These are phyloP conservation scores for Chiloscyllium plagiosum DNA, from an alignment of 2,113 vertebrate genomes.

Conservation along the genomic window DNA sequence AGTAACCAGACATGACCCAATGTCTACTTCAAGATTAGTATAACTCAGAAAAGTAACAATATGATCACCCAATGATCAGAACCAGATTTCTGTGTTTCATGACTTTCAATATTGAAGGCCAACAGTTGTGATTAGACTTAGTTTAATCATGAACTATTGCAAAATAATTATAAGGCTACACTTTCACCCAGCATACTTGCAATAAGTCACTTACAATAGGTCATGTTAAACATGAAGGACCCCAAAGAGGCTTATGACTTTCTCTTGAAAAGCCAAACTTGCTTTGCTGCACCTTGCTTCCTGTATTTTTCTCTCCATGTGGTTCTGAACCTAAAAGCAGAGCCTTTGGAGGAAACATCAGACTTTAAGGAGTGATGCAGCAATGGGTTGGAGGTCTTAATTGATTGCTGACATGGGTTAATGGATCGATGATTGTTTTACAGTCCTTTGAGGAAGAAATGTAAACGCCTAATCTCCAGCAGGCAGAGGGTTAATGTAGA, in stretches of 20 bases:
- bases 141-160: neutral
- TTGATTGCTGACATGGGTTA: neutral
- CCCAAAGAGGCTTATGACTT: neutral
- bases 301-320: neutral
- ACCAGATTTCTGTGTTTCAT: neutral
- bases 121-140: neutral
- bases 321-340: neutral
- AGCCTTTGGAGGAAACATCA: neutral
- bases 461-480: neutral
- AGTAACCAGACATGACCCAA: neutral
- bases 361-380: no score
- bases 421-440: neutral
- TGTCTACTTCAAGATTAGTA: no score
- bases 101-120: neutral
- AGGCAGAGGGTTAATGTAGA: neutral
- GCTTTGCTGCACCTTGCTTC: neutral
- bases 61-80: neutral
- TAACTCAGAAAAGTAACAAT: neutral
- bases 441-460: neutral
- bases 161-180: neutral
- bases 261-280: neutral
- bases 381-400: neutral
- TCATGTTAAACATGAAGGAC: neutral
- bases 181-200: neutral
- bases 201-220: neutral